phyloP scores from a whole-genome alignment of 2,888 invertebrate genomes.

The Synergus japonicus region DNA sequence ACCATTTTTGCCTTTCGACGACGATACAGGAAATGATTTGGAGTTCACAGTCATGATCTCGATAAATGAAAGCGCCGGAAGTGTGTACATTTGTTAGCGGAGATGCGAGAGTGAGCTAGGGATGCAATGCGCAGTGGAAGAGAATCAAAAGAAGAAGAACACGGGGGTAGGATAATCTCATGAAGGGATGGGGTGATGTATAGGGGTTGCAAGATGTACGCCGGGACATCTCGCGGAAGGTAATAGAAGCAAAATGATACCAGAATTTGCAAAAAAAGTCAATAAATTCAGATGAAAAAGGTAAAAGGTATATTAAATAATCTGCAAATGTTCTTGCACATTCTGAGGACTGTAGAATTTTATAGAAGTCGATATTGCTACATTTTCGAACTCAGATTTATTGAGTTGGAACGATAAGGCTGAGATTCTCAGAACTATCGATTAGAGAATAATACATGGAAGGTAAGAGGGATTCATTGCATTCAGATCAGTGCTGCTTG shows the following conservation, averaged over 20 bases:
- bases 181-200: background rate
- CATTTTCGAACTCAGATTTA: background rate
- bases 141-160: background rate
- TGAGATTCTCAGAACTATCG: background rate
- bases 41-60: background rate
- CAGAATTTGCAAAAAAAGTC: conserved; percentile 30
- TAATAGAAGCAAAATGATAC: conserved; percentile 46
- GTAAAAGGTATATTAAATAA: conserved; percentile 21
- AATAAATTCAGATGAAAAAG: conserved; percentile 40
- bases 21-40: background rate
- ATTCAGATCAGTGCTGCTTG: conserved; percentile 58
- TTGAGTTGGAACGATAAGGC: background rate
- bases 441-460: conserved; percentile 27
- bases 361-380: background rate
- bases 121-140: background rate
- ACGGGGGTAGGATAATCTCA: background rate
- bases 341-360: background rate
- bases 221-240: conserved; percentile 63
- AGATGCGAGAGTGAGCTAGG: background rate
- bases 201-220: conserved; percentile 3
- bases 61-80: background rate
- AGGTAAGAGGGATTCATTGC: conserved; percentile 35
- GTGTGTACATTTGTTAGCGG: background rate
- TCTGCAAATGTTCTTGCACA: background rate
- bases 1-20: too few relatives aligned